Evolutionary conservation across 2,888 invertebrate genomes (phyloP), one percentile per base, ranked within the genome.

Genomic region (Drosophila longiperda): DNA sequence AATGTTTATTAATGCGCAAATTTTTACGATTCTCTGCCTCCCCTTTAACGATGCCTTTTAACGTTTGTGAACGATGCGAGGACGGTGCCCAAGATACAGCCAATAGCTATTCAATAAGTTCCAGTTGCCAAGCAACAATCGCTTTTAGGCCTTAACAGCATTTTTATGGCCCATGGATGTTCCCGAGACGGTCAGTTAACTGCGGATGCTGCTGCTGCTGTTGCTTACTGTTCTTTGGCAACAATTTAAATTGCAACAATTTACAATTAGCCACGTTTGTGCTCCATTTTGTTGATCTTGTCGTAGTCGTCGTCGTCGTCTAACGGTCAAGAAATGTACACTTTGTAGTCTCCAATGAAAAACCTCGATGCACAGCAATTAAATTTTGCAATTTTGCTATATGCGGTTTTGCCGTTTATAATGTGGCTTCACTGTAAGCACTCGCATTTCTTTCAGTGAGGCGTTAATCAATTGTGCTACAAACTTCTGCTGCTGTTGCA

Each of bases 221-320:
- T 63, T 67, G 75, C 75, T 83, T 74, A 79, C 78, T 62, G 75
- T 75, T 82, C 70, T 67, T 66, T 66, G 72, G 82, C 80, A 89
- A 88, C 90, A 89, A 90, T 87, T 90, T 90, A 79, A 90, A 90
- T 88, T 90, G 90, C 85, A 84, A 84, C 87, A 87, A 88, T 90
- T 91, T 91, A 81, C 88, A 89, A 91, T 90, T 90, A 90, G 90
- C 89, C 88, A 87, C 87, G 83, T 83, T 82, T 89, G 86, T 86
- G 89, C 87, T 82, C 89, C 78, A 87, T 82, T 87, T 86, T 82
- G 87, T 73, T 72, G 82, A 77, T 68, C 54, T 73, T 73, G 87
- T 78, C 70, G 66, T 69, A 61, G 45, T n/a, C 67, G 26, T 26
- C 26, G 45, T n/a, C 67, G 26, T 26, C 26, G 40, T 48, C 58